phyloP scores from a whole-genome alignment of 2,888 invertebrate species.

The Lobophora halterata region DNA sequence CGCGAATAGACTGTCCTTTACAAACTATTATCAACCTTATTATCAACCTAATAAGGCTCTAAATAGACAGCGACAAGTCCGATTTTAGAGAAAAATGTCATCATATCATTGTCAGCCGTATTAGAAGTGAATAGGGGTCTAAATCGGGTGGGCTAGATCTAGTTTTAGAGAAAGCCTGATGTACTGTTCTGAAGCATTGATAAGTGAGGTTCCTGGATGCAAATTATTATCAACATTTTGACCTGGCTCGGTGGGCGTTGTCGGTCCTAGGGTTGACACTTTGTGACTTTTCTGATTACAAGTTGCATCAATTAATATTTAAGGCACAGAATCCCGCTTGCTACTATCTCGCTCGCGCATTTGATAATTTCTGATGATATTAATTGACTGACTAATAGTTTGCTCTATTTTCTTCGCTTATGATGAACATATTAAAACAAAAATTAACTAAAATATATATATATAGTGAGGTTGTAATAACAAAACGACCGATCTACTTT shows the following conservation, averaged over 20 bases:
- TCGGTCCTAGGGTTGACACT: slow-evolving; percentile 45
- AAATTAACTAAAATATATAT: too few species aligned
- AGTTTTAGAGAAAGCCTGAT: slow-evolving; percentile 63
- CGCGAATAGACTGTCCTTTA: slow-evolving; percentile 23
- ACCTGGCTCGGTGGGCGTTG: slow-evolving; percentile 57
- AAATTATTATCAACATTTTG: slow-evolving; percentile 68
- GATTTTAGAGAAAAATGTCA: slow-evolving; percentile 57
- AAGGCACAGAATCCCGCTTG: too few species aligned
- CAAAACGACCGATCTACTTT: too few species aligned
- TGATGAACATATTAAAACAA: too few species aligned
- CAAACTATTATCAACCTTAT: slow-evolving; percentile 25
- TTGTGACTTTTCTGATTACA: background rate
- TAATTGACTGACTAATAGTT: too few species aligned
- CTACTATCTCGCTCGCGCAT: too few species aligned
- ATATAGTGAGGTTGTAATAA: too few species aligned
- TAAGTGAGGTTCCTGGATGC: slow-evolving; percentile 72
- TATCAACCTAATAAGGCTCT: slow-evolving; percentile 20
- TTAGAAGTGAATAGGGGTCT: slow-evolving; percentile 26
- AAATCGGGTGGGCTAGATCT: slow-evolving; percentile 23
- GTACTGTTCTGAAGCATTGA: slow-evolving; percentile 56
- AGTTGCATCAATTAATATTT: too few species aligned
- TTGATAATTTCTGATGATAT: too few species aligned
- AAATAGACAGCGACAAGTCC: slow-evolving; percentile 23
- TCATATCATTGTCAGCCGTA: too few species aligned
- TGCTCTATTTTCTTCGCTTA: too few species aligned